Percentiles rank a stretch among this genome's conserved stretches.
Conservation (phyloP, 2,888 invertebrate species). For the Meandrusa payeni region DNA sequence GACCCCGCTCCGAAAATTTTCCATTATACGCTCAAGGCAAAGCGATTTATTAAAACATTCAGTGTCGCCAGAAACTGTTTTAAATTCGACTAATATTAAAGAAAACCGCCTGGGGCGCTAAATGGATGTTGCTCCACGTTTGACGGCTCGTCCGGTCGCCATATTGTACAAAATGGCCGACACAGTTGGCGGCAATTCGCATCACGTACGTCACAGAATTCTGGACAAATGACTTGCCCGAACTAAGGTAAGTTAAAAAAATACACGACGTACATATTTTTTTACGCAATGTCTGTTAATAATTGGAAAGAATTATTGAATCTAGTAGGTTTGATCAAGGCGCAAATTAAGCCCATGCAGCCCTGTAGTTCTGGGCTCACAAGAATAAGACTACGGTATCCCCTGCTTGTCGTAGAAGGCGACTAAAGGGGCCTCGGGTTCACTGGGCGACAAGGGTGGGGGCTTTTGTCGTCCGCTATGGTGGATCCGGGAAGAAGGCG, state of each 20-base stretch:
- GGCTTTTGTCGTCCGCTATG: no score
- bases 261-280: no score
- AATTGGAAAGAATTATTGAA: slow-evolving; percentile 10
- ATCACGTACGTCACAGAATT: slow-evolving; percentile 13
- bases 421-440: no score
- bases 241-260: slow-evolving; percentile 17
- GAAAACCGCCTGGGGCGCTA: slow-evolving; percentile 11
- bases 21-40: background rate
- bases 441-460: no score
- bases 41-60: slow-evolving; percentile 4
- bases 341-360: no score
- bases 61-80: slow-evolving; percentile 7
- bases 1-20: background rate
- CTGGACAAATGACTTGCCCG: slow-evolving; percentile 13
- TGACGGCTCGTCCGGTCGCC: slow-evolving; percentile 17
- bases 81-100: slow-evolving; percentile 16
- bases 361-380: no score
- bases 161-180: slow-evolving; percentile 18
- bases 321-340: no score
- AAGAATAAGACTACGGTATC: no score
- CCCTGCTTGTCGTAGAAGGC: no score
- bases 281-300: slow-evolving; percentile 8
- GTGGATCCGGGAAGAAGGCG: no score
- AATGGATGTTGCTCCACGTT: slow-evolving; percentile 3
- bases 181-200: slow-evolving; percentile 8